phyloP scores from a whole-genome alignment of 1,140 invertebrate species.

The Paramacrobiotus metropolitanus region DNA sequence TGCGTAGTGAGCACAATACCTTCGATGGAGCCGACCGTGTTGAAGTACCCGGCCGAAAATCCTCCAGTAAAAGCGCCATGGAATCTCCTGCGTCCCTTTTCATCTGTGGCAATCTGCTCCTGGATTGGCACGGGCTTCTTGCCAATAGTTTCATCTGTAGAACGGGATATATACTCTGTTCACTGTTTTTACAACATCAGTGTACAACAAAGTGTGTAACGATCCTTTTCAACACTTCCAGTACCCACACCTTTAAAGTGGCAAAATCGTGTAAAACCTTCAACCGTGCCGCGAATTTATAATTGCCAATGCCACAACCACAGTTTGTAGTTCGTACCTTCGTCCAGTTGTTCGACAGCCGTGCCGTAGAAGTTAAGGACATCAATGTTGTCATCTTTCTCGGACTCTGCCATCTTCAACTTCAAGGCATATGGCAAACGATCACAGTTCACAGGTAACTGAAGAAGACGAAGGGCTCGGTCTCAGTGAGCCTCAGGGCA shows the following conservation, averaged over 20 bases:
- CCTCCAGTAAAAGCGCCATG: slow-evolving; percentile 98
- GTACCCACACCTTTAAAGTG: no score
- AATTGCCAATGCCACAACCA: slow-evolving; percentile 8
- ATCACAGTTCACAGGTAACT: neutral
- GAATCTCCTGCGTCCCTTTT: slow-evolving; percentile 66
- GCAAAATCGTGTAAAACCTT: no score
- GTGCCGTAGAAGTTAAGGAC: slow-evolving; percentile 45
- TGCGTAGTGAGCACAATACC: slow-evolving; percentile 23
- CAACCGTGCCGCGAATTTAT: no score
- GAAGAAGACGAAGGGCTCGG: no score
- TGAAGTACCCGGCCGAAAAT: slow-evolving; percentile 92
- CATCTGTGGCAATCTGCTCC: slow-evolving; percentile 72
- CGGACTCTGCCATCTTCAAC: no score
- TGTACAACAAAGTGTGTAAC: no score
- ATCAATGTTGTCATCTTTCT: no score
- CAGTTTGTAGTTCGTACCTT: slow-evolving; percentile 43
- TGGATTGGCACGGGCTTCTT: slow-evolving; percentile 58
- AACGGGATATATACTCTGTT: slow-evolving; percentile 3
- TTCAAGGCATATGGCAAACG: neutral
- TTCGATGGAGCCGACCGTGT: slow-evolving; percentile 81
- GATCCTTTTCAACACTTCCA: no score
- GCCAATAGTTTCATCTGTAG: slow-evolving; percentile 42
- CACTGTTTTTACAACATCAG: no score
- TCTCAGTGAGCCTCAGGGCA: no score
- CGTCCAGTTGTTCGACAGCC: slow-evolving; percentile 44